Conservation (phyloP, 1,140 invertebrate species). For the Arctopsyche grandis region DNA sequence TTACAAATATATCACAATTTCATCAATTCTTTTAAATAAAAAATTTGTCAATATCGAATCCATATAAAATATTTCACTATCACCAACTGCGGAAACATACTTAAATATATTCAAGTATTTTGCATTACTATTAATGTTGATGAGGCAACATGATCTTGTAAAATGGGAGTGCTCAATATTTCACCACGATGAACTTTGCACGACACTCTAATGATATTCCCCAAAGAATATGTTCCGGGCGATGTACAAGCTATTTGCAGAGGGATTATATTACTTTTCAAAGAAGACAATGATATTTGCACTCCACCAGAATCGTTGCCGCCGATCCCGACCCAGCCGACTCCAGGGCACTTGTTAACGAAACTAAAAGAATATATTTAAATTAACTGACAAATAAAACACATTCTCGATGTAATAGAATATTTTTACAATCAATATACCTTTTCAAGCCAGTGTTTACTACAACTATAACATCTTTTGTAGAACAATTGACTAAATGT, state of each 20-base stretch:
- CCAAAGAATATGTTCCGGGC: slow-evolving; percentile 63
- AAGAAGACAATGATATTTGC: slow-evolving; percentile 57
- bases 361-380: slow-evolving; percentile 39
- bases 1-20: slow-evolving; percentile 13
- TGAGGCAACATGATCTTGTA: slow-evolving; percentile 58
- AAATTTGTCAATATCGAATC: not conserved
- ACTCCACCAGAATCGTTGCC: slow-evolving; percentile 57
- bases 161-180: slow-evolving; percentile 49
- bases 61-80: slow-evolving; percentile 10
- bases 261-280: slow-evolving; percentile 58
- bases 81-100: not conserved
- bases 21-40: not conserved
- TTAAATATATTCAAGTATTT: slow-evolving; percentile 31
- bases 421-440: slow-evolving; percentile 38
- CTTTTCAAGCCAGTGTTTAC: slow-evolving; percentile 60
- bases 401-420: not conserved
- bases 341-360: slow-evolving; percentile 40
- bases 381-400: slow-evolving; percentile 8
- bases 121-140: slow-evolving; percentile 61
- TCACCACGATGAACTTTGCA: slow-evolving; percentile 35
- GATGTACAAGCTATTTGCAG: slow-evolving; percentile 60
- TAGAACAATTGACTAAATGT: slow-evolving; percentile 66
- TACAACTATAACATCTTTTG: slow-evolving; percentile 60
- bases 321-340: slow-evolving; percentile 56
- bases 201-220: slow-evolving; percentile 54